phyloP scores from a whole-genome alignment of 1,140 invertebrate species.

The Amyelois transitella region DNA sequence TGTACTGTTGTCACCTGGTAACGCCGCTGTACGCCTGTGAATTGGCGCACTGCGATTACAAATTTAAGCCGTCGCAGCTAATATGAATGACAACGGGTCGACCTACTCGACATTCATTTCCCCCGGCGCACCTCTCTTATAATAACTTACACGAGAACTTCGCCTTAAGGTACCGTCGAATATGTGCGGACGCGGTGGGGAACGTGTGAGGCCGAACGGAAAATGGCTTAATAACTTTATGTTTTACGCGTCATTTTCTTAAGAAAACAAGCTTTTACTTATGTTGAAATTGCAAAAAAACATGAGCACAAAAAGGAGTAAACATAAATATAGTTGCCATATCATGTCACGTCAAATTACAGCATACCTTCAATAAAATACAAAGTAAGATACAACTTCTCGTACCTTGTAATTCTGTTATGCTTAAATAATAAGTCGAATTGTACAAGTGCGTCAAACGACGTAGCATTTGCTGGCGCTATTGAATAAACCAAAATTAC shows the following conservation, averaged over 20 bases:
- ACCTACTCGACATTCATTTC: constrained; percentile 73
- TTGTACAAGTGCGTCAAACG: background rate
- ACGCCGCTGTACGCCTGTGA: constrained; percentile 25
- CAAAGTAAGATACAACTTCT: background rate
- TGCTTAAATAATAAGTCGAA: background rate
- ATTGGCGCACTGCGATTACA: constrained; percentile 61
- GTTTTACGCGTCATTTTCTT: constrained; percentile 3
- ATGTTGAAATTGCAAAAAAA: background rate
- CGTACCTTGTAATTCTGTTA: background rate
- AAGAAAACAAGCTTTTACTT: background rate
- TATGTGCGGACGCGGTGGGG: constrained; percentile 34
- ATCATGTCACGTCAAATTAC: background rate
- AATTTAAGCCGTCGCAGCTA: constrained; percentile 70
- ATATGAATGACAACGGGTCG: constrained; percentile 72
- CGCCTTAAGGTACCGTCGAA: constrained; percentile 54
- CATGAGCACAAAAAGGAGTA: background rate
- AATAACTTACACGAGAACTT: constrained; percentile 70
- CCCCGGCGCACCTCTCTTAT: constrained; percentile 71
- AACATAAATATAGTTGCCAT: background rate
- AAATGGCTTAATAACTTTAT: constrained; percentile 17
- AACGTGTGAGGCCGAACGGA: constrained; percentile 8
- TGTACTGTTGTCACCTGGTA: background rate
- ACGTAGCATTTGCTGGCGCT: background rate
- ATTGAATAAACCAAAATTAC: constrained; percentile 52
- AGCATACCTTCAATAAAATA: background rate